Evolutionary conservation across 2,888 invertebrate genomes (phyloP).

Genomic region (Drosophila hamatofila): DNA sequence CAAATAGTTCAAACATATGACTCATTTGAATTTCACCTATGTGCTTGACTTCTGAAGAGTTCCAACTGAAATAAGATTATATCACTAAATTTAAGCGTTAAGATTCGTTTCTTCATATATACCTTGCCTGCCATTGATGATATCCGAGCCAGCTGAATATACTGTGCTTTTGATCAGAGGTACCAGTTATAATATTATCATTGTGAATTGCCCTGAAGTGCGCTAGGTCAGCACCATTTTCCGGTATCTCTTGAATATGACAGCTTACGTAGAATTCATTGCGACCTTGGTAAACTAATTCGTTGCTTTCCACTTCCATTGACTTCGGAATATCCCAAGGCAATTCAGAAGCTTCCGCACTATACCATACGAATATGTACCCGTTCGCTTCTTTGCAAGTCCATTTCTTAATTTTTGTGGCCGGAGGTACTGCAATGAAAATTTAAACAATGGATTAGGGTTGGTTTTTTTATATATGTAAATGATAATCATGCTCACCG

Average conservation of each 20-base stretch:
- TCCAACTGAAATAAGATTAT: constrained; percentile 30
- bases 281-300: constrained; percentile 90
- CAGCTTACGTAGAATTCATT: constrained; percentile 92
- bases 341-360: constrained; percentile 88
- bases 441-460: neutral
- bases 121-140: constrained; percentile 87
- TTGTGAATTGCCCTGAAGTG: constrained; percentile 92
- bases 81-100: too few relatives aligned
- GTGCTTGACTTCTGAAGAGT: constrained; percentile 25
- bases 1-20: constrained; percentile 35
- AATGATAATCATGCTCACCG: constrained; percentile 68
- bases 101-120: constrained; percentile 2
- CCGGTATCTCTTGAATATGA: constrained; percentile 93
- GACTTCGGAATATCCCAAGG: constrained; percentile 90
- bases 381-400: constrained; percentile 89
- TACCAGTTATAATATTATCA: constrained; percentile 87
- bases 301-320: constrained; percentile 86
- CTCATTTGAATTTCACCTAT: constrained; percentile 39
- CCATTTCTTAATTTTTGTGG: constrained; percentile 90
- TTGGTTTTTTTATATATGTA: neutral
- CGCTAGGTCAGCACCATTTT: constrained; percentile 94
- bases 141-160: constrained; percentile 84
- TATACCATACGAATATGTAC: constrained; percentile 93
- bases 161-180: constrained; percentile 81
- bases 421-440: constrained; percentile 88